A percentile compares a stretch with the other conserved stretches of the same genome.
These are phyloP conservation scores for Pheosia gnoma DNA, from an alignment of 2,888 invertebrate genomes.

Conservation along the genomic window DNA sequence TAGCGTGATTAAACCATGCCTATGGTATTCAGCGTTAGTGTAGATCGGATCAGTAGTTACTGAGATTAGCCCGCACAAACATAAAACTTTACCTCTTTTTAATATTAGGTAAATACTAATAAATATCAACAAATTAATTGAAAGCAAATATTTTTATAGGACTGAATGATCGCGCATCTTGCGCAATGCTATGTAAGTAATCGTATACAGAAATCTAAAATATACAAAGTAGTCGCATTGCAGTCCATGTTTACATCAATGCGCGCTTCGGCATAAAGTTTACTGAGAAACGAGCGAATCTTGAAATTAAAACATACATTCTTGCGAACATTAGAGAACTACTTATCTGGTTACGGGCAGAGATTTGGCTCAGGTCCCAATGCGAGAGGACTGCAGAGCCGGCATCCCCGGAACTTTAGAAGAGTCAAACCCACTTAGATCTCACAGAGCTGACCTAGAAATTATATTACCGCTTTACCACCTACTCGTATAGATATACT, in stretches of 20 bases:
- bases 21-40: no score
- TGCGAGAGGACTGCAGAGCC: constrained; percentile 46
- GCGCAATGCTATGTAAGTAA: neutral
- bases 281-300: constrained; percentile 15
- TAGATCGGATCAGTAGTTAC: no score
- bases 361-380: constrained; percentile 61
- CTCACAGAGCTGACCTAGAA: constrained; percentile 61
- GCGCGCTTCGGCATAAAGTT: constrained; percentile 8
- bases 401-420: constrained; percentile 53
- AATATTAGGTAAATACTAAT: no score
- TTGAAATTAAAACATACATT: constrained; percentile 35
- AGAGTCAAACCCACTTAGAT: constrained; percentile 43
- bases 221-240: constrained; percentile 9
- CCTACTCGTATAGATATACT: constrained; percentile 37
- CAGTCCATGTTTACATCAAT: constrained; percentile 2
- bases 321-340: no score
- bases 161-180: neutral
- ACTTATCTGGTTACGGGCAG: constrained; percentile 45
- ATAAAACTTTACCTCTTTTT: no score
- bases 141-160: constrained; percentile 3
- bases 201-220: constrained; percentile 4
- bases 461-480: constrained; percentile 48
- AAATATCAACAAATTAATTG: constrained; percentile 3
- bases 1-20: no score
- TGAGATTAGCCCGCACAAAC: no score